Conservation (phyloP, 2,888 invertebrate genomes). For the Harmothoe impar region DNA sequence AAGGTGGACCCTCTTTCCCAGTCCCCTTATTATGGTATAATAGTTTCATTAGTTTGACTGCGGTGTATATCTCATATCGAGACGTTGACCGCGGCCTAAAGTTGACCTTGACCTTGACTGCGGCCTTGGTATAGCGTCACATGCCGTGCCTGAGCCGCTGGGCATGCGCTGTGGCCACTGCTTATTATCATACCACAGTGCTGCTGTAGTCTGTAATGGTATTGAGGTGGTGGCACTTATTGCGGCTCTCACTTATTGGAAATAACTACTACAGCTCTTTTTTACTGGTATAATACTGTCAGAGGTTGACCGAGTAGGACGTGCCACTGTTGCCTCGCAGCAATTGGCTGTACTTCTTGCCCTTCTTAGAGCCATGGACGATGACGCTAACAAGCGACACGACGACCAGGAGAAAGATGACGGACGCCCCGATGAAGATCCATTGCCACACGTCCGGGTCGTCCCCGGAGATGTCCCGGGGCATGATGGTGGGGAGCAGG, state of each 20-base stretch:
- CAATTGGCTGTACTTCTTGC: constrained; percentile 59
- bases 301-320: constrained; percentile 62
- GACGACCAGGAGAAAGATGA: constrained; percentile 37
- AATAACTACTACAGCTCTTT: neutral
- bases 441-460: neutral
- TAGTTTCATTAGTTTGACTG: too few relatives aligned
- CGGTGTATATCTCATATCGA: neutral
- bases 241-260: neutral
- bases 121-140: neutral
- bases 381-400: constrained; percentile 33
- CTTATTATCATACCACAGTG: neutral
- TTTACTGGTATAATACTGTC: constrained; percentile 1
- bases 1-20: too few relatives aligned
- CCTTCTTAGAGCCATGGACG: constrained; percentile 58
- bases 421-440: constrained; percentile 46
- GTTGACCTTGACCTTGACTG: neutral
- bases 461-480: neutral
- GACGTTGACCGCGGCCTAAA: neutral
- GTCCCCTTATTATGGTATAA: too few relatives aligned
- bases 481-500: constrained; percentile 61
- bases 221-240: neutral
- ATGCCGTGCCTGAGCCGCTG: neutral
- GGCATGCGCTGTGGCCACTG: constrained; percentile 4
- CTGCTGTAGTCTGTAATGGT: neutral
- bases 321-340: constrained; percentile 61